A percentile compares a stretch with the other conserved stretches of the same genome.
These are phyloP conservation scores for Rousettus leschenaultii DNA, from an alignment of 2,113 vertebrate genomes.

Conservation along the genomic window DNA sequence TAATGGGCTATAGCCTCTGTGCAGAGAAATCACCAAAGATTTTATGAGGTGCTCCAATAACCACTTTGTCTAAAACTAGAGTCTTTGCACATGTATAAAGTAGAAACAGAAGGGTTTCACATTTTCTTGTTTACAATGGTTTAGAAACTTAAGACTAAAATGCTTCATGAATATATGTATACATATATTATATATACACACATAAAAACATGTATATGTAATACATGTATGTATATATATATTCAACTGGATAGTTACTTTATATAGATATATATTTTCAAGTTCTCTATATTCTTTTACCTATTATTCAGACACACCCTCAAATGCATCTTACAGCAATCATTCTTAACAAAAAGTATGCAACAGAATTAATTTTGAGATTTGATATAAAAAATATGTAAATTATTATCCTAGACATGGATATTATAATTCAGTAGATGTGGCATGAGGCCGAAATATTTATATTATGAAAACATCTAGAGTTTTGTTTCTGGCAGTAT, in stretches of 20 bases:
- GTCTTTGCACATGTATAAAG: background rate
- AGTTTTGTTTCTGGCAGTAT: background rate
- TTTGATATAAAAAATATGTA: background rate
- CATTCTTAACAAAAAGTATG: background rate
- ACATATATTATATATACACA: background rate
- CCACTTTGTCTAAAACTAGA: background rate
- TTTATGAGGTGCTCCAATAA: background rate
- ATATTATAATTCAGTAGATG: background rate
- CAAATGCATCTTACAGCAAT: background rate
- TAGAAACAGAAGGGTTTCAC: background rate
- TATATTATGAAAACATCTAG: background rate
- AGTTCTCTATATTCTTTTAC: background rate
- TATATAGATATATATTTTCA: background rate
- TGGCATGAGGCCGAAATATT: background rate
- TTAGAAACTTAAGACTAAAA: background rate
- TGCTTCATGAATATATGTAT: background rate
- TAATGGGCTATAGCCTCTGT: background rate
- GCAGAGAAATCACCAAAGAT: background rate
- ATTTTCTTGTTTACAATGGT: background rate
- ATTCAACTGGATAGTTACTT: background rate
- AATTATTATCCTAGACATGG: background rate
- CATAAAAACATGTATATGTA: background rate
- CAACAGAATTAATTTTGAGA: background rate
- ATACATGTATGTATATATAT: background rate
- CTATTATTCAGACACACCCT: background rate